Conservation (phyloP, 2,113 vertebrate genomes). For the Silurus asotus region DNA sequence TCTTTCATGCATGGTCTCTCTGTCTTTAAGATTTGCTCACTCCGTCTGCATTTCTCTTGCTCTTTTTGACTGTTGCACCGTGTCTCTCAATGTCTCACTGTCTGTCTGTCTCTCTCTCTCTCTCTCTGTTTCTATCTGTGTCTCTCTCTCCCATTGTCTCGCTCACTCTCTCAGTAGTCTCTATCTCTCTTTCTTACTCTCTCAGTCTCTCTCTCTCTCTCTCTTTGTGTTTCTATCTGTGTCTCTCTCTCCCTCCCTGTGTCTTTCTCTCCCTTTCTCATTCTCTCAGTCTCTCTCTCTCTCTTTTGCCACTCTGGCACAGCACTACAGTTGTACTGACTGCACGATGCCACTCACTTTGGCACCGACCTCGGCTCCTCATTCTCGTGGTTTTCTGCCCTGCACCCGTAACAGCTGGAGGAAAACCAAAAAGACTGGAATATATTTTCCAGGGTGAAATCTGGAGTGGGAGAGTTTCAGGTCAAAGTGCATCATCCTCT, state of each 20-base stretch:
- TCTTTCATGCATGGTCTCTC: background rate
- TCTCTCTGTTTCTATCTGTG: background rate
- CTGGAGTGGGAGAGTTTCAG: conserved; percentile 29
- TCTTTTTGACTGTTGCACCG: background rate
- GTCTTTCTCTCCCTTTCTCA: background rate
- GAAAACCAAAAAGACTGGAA: conserved; percentile 9
- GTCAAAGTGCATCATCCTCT: conserved; percentile 32
- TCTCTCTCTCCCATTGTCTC: background rate
- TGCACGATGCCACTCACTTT: conserved; percentile 29
- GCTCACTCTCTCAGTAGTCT: background rate
- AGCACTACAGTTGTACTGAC: conserved; percentile 15
- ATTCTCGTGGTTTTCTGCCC: conserved; percentile 29
- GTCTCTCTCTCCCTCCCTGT: background rate
- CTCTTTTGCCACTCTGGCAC: conserved; percentile 1
- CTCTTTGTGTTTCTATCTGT: background rate
- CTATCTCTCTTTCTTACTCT: background rate
- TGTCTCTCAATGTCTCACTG: background rate
- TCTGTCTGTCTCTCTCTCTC: background rate
- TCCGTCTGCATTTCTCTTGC: background rate
- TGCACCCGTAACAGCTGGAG: conserved; percentile 6
- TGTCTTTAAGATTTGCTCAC: background rate
- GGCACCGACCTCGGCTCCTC: background rate
- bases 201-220: background rate
- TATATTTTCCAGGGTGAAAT: conserved; percentile 8
- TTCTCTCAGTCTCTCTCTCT: background rate